Conservation (phyloP, 2,113 vertebrate species). For the Paralichthys olivaceus region DNA sequence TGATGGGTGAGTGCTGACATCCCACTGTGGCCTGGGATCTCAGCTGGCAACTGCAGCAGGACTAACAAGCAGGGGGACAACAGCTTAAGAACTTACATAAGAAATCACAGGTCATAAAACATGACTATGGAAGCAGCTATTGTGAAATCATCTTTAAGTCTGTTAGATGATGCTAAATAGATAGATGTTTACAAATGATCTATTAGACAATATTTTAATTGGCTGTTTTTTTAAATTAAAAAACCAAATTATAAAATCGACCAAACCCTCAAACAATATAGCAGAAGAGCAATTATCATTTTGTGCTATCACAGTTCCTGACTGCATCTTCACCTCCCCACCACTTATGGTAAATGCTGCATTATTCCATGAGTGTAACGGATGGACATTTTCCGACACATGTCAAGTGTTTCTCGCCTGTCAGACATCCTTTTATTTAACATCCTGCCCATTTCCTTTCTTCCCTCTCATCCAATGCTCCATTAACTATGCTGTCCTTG, state of each 20-base stretch:
- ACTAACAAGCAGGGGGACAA: conserved; percentile 42
- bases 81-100: not conserved
- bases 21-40: conserved; percentile 27
- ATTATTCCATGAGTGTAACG: conserved; percentile 4
- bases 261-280: not conserved
- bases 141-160: not conserved
- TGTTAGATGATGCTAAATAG: not conserved
- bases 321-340: not conserved
- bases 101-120: not conserved
- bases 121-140: not conserved
- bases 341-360: not conserved
- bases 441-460: conserved; percentile 52
- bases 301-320: not conserved
- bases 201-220: not conserved
- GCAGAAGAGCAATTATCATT: not conserved
- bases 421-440: conserved; percentile 42
- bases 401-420: conserved; percentile 34
- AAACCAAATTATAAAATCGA: not conserved
- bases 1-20: conserved; percentile 65
- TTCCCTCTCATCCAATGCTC: conserved; percentile 61
- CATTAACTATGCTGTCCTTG: conserved; percentile 74
- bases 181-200: not conserved
- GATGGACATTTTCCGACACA: conserved; percentile 21
- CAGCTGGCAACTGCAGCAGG: conserved; percentile 54
- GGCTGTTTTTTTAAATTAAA: not conserved